These are phyloP conservation scores for Apostichopus parvimensis DNA, from an alignment of 35 echinoderm and acorn worm genomes.

Conservation along the genomic window DNA sequence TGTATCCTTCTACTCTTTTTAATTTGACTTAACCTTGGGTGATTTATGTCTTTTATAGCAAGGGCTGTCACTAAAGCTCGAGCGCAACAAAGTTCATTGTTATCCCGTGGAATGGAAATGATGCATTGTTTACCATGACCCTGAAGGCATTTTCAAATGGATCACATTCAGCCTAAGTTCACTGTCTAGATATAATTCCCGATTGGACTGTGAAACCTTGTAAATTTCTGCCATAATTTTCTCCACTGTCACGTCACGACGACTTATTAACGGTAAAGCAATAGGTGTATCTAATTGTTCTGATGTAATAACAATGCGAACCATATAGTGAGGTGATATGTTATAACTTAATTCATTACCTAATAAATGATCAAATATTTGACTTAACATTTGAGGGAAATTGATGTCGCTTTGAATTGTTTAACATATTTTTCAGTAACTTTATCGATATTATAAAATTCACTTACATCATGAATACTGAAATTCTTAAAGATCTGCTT, in stretches of 20 bases:
- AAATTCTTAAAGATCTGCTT: too few species aligned
- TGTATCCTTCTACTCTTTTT: not conserved
- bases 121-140: not conserved
- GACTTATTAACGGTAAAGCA: not conserved
- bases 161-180: not conserved
- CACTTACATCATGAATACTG: too few species aligned
- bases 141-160: not conserved
- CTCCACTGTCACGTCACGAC: not conserved
- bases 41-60: not conserved
- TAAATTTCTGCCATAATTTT: not conserved
- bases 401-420: not conserved
- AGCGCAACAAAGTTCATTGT: not conserved
- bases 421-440: too few species aligned
- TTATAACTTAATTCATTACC: not conserved
- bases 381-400: not conserved
- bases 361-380: not conserved
- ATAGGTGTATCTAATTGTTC: not conserved
- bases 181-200: not conserved
- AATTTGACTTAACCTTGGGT: not conserved
- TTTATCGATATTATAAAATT: too few species aligned
- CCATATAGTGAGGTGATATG: not conserved
- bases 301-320: not conserved
- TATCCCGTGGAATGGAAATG: not conserved
- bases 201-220: not conserved
- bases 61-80: not conserved